Evolutionary conservation across 2,113 vertebrate genomes (phyloP), one percentile per base, ranked within the genome.

Genomic region (Zingel zingel): DNA sequence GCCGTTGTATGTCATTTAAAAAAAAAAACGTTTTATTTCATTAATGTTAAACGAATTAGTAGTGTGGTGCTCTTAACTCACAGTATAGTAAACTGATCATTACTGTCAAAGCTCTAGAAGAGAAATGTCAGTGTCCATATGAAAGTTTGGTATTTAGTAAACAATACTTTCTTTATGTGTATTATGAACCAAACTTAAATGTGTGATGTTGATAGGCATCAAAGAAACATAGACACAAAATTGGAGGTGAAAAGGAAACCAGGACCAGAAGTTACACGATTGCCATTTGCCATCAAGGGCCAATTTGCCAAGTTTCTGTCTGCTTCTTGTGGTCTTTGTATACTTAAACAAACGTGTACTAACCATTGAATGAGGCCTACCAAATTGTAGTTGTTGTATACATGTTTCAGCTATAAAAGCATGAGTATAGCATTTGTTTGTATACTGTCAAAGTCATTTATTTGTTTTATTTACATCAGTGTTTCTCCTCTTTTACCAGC

Each of bases 401-500:
- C 47, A n/a, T 7, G 27, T n/a, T 56, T 70, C 5, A 27, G n/a
- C 33, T 30, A 3, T 48, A 50, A 21, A 13, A 33, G 74, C 56
- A 71, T 50, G 43, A 30, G 3, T 25, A 15, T 6, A 69, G 33
- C 0, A 6, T 65, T 76, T 82, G 15, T 48, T 36, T 25, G 5
- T 58, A 19, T 23, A n/a, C n/a, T 62, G 2, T 23, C 0, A 2
- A 36, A 50, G 9, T 53, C 23, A 19, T 25, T 12, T 36, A 65
- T 23, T 18, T 66, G 4, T 67, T 45, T 66, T 0, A 68, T 21
- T 86, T 16, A 69, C 21, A 19, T 58, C 3, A 18, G 0, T 62
- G 3, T 86, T 21, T 89, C 6, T 75, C 18, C 1, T 85, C 56
- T 81, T 45, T 82, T 64, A 16, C 39, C 74, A 94, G 91, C 83